phyloP scores from a whole-genome alignment of 2,797 vertebrate species.

The Ispidina lecontei region DNA sequence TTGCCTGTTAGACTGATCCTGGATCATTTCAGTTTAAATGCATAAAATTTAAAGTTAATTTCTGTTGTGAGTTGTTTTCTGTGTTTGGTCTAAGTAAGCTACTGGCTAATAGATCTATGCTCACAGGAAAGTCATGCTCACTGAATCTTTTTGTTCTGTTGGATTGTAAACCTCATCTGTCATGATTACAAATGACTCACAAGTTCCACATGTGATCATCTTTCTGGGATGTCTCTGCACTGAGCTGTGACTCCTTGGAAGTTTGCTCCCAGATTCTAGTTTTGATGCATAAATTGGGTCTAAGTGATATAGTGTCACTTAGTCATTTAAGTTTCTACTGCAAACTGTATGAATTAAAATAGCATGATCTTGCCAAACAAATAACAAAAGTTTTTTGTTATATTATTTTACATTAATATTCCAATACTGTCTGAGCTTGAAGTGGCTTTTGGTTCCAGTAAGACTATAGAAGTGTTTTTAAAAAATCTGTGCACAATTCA shows the following conservation, averaged over 20 bases:
- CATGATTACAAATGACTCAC: not conserved
- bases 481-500: not conserved
- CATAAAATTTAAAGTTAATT: not conserved
- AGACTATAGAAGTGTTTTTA: not conserved
- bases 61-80: not conserved
- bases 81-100: fast-evolving
- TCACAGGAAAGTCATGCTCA: fast-evolving
- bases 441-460: not conserved
- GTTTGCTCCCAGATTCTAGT: not conserved
- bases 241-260: not conserved
- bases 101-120: not conserved
- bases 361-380: not conserved
- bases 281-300: not conserved
- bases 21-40: not conserved
- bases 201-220: not conserved
- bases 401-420: not conserved
- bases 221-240: not conserved
- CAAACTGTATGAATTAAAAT: not conserved
- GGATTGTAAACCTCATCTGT: not conserved
- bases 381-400: not conserved
- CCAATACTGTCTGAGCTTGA: not conserved
- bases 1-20: fast-evolving
- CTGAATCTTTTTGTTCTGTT: not conserved
- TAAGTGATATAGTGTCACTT: not conserved
- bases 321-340: not conserved